Evolutionary conservation across 2,113 vertebrate species (phyloP), one percentile per base, ranked within the genome.

Genomic region (Chlorocebus sabaeus): DNA sequence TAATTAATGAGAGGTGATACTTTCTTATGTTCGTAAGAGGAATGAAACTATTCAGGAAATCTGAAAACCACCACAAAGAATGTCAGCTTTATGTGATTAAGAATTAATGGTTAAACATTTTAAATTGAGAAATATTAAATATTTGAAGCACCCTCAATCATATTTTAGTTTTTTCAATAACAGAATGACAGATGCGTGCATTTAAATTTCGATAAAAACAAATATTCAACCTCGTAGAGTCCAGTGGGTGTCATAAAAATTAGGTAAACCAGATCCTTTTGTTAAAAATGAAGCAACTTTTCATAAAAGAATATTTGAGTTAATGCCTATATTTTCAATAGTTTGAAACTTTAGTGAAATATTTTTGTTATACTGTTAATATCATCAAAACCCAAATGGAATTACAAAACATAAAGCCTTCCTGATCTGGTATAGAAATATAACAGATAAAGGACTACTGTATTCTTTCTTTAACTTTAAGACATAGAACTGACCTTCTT

Each of bases 401-500:
- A 82, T 43, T 61, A 64, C 2, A 57, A 52, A 75, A 48, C 16
- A 5, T 43, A 89, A 89, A 93, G 3, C 7, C 5, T 95, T 89
- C 90, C 12, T 64, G 23, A 68, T 90, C 93, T 35, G 96, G 59
- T 72, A 93, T 55, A 98, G 73, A 76, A 96, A 88, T 55, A 6
- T 9, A 98, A 75, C 22, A 96, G 96, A 97, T 88, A 93, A 98
- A 98, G 98, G 59, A 97, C 97, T 92, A 89, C 84, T 91, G 64
- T 97, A 78, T 96, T 96, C 67, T 98, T 64, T 23, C 89, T 98
- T 98, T 96, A 97, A 88, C 76, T 96, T 98, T 96, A 98, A 98
- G 98, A 98, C 97, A 97, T 92, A 98, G 61, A 89, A 73, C 96
- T 98, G 97, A 96, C 95, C 97, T 98, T 98, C 98, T 98, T 98